Evolutionary conservation across 2,888 invertebrate species (phyloP).

Genomic region (Adela reaumurella): DNA sequence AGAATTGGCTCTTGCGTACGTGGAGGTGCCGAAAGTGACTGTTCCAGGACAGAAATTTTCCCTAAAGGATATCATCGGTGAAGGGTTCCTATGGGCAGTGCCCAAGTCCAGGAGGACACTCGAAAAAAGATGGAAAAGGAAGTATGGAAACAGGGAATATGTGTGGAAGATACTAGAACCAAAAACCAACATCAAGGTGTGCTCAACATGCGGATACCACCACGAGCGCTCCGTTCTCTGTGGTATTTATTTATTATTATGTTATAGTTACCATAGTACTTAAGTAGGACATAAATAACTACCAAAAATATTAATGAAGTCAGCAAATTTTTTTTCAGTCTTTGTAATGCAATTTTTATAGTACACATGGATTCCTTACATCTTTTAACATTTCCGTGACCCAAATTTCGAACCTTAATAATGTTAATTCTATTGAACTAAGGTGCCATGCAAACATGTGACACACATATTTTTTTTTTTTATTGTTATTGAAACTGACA

Average conservation of each 20-base stretch:
- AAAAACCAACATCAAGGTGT: slow-evolving; percentile 71
- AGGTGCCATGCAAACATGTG: too few relatives aligned
- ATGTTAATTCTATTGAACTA: too few relatives aligned
- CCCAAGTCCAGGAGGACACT: slow-evolving; percentile 74
- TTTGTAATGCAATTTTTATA: too few relatives aligned
- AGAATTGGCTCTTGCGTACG: slow-evolving; percentile 35
- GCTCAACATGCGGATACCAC: slow-evolving; percentile 80
- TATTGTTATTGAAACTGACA: too few relatives aligned
- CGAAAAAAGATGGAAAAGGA: slow-evolving; percentile 70
- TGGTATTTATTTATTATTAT: slow-evolving; percentile 59
- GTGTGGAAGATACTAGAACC: slow-evolving; percentile 67
- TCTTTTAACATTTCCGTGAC: too few relatives aligned
- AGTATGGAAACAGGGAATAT: slow-evolving; percentile 66
- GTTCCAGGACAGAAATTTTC: slow-evolving; percentile 31
- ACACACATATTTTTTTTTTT: too few relatives aligned
- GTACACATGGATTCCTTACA: slow-evolving; percentile 1
- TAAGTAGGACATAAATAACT: too few relatives aligned
- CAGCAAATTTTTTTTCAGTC: too few relatives aligned
- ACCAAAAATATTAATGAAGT: too few relatives aligned
- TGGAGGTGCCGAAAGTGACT: slow-evolving; percentile 20
- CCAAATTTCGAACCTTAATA: too few relatives aligned
- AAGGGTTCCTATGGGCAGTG: slow-evolving; percentile 78
- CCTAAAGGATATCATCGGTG: slow-evolving; percentile 63
- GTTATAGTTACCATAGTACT: too few relatives aligned
- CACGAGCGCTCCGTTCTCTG: slow-evolving; percentile 78